Evolutionary conservation across 2,888 invertebrate genomes (phyloP).

Genomic region (Pseudanteris insignis): DNA sequence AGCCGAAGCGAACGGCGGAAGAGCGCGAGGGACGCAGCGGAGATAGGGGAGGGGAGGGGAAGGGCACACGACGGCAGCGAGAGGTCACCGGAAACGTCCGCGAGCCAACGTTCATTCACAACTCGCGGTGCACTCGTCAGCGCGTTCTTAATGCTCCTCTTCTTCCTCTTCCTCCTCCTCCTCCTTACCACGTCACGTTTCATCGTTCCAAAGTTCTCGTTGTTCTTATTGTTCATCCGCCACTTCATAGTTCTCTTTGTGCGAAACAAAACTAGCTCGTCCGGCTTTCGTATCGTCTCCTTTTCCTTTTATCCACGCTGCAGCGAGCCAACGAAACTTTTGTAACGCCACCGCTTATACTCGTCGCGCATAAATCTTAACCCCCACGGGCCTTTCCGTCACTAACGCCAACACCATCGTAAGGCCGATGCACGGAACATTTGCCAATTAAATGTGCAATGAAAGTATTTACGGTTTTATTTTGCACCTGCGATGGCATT

Average conservation of each 20-base stretch:
- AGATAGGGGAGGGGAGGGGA: no score
- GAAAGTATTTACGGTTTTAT: no score
- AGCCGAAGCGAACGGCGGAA: no score
- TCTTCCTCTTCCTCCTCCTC: slow-evolving; percentile 41
- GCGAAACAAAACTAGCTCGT: slow-evolving; percentile 17
- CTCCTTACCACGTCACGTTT: slow-evolving; percentile 22
- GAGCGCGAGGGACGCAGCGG: no score
- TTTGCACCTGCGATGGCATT: no score
- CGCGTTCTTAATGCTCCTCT: slow-evolving; percentile 42
- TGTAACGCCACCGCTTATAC: slow-evolving; percentile 51
- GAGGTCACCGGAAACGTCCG: slow-evolving; percentile 62
- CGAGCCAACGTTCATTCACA: slow-evolving; percentile 66
- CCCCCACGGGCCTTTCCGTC: slow-evolving; percentile 39
- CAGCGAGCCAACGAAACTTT: slow-evolving; percentile 58
- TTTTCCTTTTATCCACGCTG: slow-evolving; percentile 47
- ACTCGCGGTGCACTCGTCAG: slow-evolving; percentile 52
- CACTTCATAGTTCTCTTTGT: slow-evolving; percentile 46
- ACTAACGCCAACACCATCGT: slow-evolving; percentile 41
- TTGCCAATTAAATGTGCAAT: no score
- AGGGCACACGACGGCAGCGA: slow-evolving; percentile 24
- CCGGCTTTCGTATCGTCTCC: slow-evolving; percentile 41
- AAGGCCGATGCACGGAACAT: slow-evolving; percentile 3
- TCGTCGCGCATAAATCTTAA: slow-evolving; percentile 58
- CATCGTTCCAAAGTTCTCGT: slow-evolving; percentile 18
- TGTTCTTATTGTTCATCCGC: background rate